Base-by-base conservation (phyloP, 2,797 vertebrate genomes). In the Sciurus vulgaris region DNA sequence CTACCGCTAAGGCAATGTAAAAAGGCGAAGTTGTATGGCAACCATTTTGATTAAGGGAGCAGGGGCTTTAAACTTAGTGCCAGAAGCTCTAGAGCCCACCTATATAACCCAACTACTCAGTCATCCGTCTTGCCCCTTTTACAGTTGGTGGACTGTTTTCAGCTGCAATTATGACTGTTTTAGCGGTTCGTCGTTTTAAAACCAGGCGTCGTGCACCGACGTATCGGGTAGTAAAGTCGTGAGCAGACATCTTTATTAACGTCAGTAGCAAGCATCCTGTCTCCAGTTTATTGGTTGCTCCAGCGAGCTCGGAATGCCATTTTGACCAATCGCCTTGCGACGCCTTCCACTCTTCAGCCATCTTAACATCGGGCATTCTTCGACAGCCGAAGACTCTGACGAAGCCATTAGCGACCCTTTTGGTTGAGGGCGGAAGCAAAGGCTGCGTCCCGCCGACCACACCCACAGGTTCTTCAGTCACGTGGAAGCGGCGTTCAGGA, bases 401-500 rank as follows among this genome's bases (percentile, higher is more conserved):
- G 76, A 96, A 51, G 77, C 33, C 26, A n/a, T 0, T 4, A 5
- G 8, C 5, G 10, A 6, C n/a, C 51, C 24, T 89, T 10, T 54
- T 89, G 49, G 41, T 91, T 95, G 78, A 94, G 95, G 96, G 94
- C 85, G 79, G 94, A 89, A 93, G 56, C 0, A 44, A 81, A 15
- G 41, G 9, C 22, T 17, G 5, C 13, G 6, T 47, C 2, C 49
- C 14, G 10, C 24, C 0, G 3, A 28, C 28, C 2, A 5, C 0
- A 0, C 7, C 26, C 1, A 0, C 35, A 0, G 22, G 7, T 2
- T 63, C 13, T 56, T 0, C 8, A 12, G 28, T 2, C 77, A 83
- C 93, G 96, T 85, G 91, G 91, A 28, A 84, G 74, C 18, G 2
- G 54, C 44, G 10, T 1, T 33, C 54, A 84, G 38, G 11, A 97